These are phyloP conservation scores for Lysiphlebus fabarum DNA, from an alignment of 1,140 invertebrate species.

Conservation along the genomic window DNA sequence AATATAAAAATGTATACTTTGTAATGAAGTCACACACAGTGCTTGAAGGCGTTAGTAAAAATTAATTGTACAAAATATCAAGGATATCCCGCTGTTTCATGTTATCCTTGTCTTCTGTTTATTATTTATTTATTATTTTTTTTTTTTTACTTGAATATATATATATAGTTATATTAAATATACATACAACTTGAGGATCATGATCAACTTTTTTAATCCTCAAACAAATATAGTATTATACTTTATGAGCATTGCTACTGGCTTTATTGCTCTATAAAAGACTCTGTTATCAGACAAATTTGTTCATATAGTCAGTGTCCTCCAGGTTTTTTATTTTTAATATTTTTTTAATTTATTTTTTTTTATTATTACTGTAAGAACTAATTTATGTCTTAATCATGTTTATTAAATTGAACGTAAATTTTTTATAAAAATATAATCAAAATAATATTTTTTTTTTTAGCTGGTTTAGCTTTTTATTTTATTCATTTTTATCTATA, in stretches of 20 bases:
- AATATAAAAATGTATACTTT: background rate
- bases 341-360: background rate
- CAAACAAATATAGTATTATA: conserved; percentile 36
- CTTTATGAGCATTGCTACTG: conserved; percentile 32
- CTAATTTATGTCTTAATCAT: background rate
- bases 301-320: conserved; percentile 1
- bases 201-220: background rate
- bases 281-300: conserved; percentile 33
- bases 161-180: too few species aligned
- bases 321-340: background rate
- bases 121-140: conserved; percentile 28
- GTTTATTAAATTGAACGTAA: too few species aligned
- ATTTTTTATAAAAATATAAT: too few species aligned
- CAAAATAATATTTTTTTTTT: too few species aligned
- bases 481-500: too few species aligned
- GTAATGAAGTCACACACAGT: conserved; percentile 33
- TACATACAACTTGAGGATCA: background rate
- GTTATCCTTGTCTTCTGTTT: conserved; percentile 31
- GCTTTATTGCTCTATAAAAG: conserved; percentile 34
- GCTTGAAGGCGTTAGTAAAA: conserved; percentile 6
- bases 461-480: too few species aligned
- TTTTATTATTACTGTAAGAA: background rate
- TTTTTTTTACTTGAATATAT: too few species aligned
- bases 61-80: conserved; percentile 18
- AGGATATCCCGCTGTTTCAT: conserved; percentile 30